Evolutionary conservation across 2,113 vertebrate genomes (phyloP).

Genomic region (Desmodus rotundus): DNA sequence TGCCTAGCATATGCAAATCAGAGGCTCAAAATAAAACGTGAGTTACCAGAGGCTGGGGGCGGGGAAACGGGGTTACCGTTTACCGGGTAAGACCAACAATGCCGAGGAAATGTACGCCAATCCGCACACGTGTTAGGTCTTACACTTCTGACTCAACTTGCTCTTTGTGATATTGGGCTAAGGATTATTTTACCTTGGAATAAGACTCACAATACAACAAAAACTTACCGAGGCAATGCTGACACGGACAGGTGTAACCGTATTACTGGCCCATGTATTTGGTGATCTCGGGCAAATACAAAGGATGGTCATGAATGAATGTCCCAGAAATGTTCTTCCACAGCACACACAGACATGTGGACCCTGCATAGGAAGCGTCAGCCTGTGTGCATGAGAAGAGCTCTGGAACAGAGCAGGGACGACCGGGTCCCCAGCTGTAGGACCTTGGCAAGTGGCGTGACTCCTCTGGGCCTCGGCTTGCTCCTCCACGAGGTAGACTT

Average conservation of each 20-base stretch:
- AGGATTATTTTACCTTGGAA: background rate
- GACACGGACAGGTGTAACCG: background rate
- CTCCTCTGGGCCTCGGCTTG: background rate
- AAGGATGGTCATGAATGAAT: background rate
- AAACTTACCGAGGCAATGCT: background rate
- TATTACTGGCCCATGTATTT: background rate
- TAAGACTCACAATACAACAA: background rate
- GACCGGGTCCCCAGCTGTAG: accelerated
- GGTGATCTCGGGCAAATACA: background rate
- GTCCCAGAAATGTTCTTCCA: background rate
- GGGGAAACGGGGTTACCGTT: accelerated
- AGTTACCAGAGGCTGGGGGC: background rate
- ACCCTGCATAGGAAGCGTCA: background rate
- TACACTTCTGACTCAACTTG: background rate
- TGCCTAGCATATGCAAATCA: background rate
- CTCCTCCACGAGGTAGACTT: background rate
- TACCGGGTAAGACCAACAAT: background rate
- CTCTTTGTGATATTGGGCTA: background rate
- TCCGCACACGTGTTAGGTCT: background rate
- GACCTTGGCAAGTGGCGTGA: no score
- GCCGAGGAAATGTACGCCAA: background rate
- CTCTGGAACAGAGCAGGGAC: background rate
- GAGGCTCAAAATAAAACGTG: background rate
- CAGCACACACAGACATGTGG: background rate
- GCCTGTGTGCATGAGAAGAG: background rate